These are phyloP conservation scores for Monodelphis domestica DNA, from an alignment of 2,797 vertebrate genomes.

Conservation along the genomic window DNA sequence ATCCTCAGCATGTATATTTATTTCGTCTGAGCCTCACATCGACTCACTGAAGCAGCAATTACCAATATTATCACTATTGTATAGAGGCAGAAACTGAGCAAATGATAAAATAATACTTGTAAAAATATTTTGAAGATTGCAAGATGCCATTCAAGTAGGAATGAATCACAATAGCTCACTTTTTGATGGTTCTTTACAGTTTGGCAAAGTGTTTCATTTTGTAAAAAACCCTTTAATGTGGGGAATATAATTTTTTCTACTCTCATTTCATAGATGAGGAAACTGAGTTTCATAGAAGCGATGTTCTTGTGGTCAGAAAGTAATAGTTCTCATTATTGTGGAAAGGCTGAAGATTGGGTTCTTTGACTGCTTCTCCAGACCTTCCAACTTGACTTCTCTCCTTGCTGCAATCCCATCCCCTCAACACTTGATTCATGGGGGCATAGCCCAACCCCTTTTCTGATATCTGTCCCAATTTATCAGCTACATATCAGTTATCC, in stretches of 20 bases:
- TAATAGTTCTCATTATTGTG: background rate
- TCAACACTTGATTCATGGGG: background rate
- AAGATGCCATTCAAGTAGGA: background rate
- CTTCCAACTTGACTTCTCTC: background rate
- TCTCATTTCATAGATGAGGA: background rate
- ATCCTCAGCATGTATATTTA: background rate
- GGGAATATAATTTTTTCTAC: no score
- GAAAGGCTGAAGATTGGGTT: background rate
- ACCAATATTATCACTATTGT: background rate
- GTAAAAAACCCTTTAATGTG: background rate
- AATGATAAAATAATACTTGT: background rate
- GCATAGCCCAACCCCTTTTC: background rate
- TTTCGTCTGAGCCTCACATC: background rate
- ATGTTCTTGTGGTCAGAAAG: background rate
- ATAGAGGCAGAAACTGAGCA: background rate
- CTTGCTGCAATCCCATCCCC: background rate
- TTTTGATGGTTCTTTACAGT: background rate
- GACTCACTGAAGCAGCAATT: background rate
- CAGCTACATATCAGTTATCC: background rate
- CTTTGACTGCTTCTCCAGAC: background rate
- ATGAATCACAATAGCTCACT: background rate
- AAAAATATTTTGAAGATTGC: background rate
- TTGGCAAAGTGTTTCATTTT: background rate
- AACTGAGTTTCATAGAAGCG: background rate
- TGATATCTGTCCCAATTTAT: background rate